Base-by-base conservation (phyloP, 2,113 vertebrate species). In the Gambusia affinis region DNA sequence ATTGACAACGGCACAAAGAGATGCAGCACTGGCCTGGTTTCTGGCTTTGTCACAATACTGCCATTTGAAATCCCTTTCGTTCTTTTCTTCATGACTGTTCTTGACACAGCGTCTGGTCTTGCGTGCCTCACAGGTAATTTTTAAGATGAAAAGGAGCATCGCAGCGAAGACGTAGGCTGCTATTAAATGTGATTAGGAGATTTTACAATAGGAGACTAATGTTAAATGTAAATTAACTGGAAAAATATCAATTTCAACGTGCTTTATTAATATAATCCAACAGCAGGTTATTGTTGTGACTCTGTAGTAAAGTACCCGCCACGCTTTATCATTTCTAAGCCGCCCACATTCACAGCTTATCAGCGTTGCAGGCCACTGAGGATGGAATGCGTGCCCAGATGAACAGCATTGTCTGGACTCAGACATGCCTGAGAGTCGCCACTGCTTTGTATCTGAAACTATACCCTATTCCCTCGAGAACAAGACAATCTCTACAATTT, bases 291-390 rank as follows among this genome's bases (percentile, higher is more conserved):
- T 68, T 73, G 64, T 78, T 81, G 71, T 76, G 68, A 64, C 47
- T 67, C 60, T 81, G 30, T 57, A 63, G 67, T 77, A n/a, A 27
- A 79, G 68, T 75, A 67, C 61, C 35, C 76, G 66, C 72, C 42
- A 19, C 76, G 66, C 81, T 64, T 71, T 72, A 63, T 88, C 70
- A 72, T 89, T 76, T 87, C 64, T 79, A 80, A 86, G 71, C 84
- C 82, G 88, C 83, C 81, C 82, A 89, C 82, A 64, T 91, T 86
- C 71, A 63, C 83, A 78, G 82, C 79, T 88, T 90, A 90, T 92
- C 90, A 87, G 85, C 75, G 73, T 79, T 83, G 62, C 80, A 78
- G 88, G 80, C 75, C 85, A 71, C 88, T 81, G 85, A 87, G 86
- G 91, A 85, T 81, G 84, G 81, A 88, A 78, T 82, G 78, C 78